phyloP scores from a whole-genome alignment of 2,888 invertebrate species.

The Caenorhabditis macrosperma region DNA sequence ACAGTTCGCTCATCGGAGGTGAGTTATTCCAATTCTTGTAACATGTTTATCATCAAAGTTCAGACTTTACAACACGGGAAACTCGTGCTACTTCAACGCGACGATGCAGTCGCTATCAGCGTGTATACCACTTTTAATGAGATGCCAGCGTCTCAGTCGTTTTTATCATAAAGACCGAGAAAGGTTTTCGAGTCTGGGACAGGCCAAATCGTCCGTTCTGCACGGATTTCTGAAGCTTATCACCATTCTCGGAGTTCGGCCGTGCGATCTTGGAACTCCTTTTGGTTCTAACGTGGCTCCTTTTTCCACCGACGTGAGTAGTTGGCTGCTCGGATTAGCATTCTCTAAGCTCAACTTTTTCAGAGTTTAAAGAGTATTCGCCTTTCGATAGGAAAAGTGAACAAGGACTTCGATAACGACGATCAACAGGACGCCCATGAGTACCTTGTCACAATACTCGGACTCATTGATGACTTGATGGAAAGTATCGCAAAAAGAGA shows the following conservation, averaged over 20 bases:
- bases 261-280: no score
- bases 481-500: background rate
- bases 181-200: no score
- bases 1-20: no score
- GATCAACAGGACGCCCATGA: slow-evolving; percentile 20
- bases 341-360: no score
- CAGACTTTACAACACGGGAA: slow-evolving; percentile 22
- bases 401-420: background rate
- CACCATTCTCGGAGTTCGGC: background rate
- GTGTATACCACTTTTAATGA: background rate
- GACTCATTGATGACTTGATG: background rate
- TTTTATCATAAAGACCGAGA: no score
- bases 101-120: slow-evolving; percentile 30
- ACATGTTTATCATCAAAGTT: background rate
- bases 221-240: background rate
- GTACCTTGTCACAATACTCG: background rate
- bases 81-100: slow-evolving; percentile 36
- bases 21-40: background rate
- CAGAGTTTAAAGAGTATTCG: background rate
- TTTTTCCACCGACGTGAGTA: no score
- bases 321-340: no score
- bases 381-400: background rate
- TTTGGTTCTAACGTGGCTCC: no score
- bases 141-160: background rate
- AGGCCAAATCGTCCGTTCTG: background rate